Evolutionary conservation across 2,113 vertebrate species (phyloP).

Genomic region (Stigmatopora nigra): DNA sequence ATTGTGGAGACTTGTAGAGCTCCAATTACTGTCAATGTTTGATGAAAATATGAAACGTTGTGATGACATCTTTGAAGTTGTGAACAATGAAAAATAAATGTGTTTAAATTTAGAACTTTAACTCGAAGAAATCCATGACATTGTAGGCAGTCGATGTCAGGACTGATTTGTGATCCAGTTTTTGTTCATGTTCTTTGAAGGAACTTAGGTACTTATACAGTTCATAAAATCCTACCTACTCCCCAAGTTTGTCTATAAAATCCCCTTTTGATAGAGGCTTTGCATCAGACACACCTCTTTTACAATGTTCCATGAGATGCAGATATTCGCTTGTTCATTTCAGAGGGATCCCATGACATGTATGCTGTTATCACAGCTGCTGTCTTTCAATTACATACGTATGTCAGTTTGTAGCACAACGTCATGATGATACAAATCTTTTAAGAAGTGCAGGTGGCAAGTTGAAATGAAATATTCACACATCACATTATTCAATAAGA

Average conservation of each 20-base stretch:
- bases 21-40: constrained; percentile 52
- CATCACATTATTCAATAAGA: neutral
- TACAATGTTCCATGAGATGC: constrained; percentile 1
- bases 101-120: constrained; percentile 28
- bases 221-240: too few species aligned
- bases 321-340: neutral
- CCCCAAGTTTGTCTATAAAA: neutral
- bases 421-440: neutral
- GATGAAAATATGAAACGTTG: constrained; percentile 38
- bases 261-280: neutral
- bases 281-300: neutral
- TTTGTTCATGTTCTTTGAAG: constrained; percentile 10
- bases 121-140: constrained; percentile 15
- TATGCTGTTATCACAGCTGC: neutral
- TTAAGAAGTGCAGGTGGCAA: neutral
- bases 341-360: neutral
- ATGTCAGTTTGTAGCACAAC: neutral
- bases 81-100: constrained; percentile 43
- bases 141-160: constrained; percentile 3
- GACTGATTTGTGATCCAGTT: constrained; percentile 14
- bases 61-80: constrained; percentile 56
- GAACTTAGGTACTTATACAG: neutral
- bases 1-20: constrained; percentile 19
- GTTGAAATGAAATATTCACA: neutral
- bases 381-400: neutral